Conservation (phyloP, 2,888 invertebrate species). For the Zaprionus obscuricornis region DNA sequence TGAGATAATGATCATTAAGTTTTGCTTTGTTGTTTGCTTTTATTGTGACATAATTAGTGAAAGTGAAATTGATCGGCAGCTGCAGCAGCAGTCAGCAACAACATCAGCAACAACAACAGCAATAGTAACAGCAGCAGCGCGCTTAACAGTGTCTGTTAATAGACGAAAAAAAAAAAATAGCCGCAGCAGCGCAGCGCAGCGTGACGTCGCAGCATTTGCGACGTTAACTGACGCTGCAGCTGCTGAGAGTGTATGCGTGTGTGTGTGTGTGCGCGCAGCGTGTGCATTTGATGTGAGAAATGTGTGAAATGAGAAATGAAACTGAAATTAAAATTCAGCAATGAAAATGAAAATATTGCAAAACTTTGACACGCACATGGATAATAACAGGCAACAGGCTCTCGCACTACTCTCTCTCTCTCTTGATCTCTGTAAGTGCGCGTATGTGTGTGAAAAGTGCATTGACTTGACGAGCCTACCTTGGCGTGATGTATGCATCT, state of each 20-base stretch:
- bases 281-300: constrained; percentile 35
- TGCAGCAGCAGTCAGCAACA: constrained; percentile 24
- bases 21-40: constrained; percentile 44
- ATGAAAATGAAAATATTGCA: constrained; percentile 77
- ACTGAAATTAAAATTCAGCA: constrained; percentile 72
- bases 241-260: background rate
- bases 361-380: constrained; percentile 59
- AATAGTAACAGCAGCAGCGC: constrained; percentile 6
- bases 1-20: constrained; percentile 36
- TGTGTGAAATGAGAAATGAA: constrained; percentile 61
- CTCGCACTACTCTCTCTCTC: constrained; percentile 17
- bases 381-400: constrained; percentile 5
- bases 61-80: constrained; percentile 70
- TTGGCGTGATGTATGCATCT: constrained; percentile 15
- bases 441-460: constrained; percentile 53
- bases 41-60: constrained; percentile 80
- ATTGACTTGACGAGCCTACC: constrained; percentile 62
- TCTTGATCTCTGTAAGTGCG: constrained; percentile 7
- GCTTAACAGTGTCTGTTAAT: constrained; percentile 1
- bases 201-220: constrained; percentile 14
- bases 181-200: constrained; percentile 18
- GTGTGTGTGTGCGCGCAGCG: no score
- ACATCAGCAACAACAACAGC: constrained; percentile 5
- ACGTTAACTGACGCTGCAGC: no score
- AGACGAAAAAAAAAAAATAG: constrained; percentile 4